Evolutionary conservation across 2,888 invertebrate genomes (phyloP).

Genomic region (Nymphalis urticae): DNA sequence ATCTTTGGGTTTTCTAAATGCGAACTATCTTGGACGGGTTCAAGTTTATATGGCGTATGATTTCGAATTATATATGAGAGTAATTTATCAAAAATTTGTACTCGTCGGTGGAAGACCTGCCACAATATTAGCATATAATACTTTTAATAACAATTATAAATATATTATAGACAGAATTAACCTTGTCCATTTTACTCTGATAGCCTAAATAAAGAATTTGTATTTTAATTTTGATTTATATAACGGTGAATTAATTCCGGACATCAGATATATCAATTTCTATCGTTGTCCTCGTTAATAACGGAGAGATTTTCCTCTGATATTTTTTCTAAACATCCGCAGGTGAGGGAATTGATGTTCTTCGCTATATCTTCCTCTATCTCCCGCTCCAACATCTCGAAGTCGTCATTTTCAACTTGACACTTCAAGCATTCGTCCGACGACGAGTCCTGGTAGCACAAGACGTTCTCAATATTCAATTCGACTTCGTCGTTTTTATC

Average conservation of each 20-base stretch:
- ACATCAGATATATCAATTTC: conserved; percentile 21
- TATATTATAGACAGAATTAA: conserved; percentile 8
- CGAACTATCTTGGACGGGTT: conserved; percentile 41
- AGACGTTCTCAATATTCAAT: conserved; percentile 69
- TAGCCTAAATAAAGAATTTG: conserved; percentile 17
- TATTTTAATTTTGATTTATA: conserved; percentile 7
- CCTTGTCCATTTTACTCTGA: not conserved
- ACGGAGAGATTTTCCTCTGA: conserved; percentile 70
- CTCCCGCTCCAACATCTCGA: conserved; percentile 64
- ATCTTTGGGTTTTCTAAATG: conserved; percentile 72
- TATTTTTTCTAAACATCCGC: conserved; percentile 66
- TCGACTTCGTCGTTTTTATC: conserved; percentile 57
- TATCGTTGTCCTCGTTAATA: conserved; percentile 55
- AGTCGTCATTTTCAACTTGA: conserved; percentile 63
- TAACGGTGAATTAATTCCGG: not conserved
- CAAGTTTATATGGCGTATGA: conserved; percentile 18
- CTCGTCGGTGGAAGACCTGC: conserved; percentile 34
- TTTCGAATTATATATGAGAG: not conserved
- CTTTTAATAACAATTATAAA: conserved; percentile 26
- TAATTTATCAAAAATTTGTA: conserved; percentile 29
- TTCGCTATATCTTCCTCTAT: conserved; percentile 66
- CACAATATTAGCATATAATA: conserved; percentile 44
- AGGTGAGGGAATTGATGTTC: conserved; percentile 48
- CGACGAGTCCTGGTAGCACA: conserved; percentile 73
- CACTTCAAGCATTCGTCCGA: conserved; percentile 71